A percentile compares a stretch with the other conserved stretches of the same genome.
phyloP scores from a whole-genome alignment of 2,888 invertebrate species.

The Hyposoter didymator region DNA sequence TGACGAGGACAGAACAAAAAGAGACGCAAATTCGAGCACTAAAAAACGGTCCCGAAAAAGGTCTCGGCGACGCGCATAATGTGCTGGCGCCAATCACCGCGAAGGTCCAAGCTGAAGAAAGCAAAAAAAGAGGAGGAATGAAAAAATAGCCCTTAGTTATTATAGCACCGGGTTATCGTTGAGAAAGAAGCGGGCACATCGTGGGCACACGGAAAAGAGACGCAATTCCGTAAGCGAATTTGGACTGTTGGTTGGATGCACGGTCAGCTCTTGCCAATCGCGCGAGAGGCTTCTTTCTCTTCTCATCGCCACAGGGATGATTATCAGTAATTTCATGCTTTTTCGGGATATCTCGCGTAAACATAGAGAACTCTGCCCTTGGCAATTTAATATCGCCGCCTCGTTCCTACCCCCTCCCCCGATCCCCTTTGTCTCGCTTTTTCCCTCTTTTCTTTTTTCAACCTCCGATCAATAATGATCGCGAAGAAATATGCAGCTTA shows the following conservation, averaged over 20 bases:
- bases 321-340: conserved; percentile 83
- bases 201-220: conserved; percentile 37
- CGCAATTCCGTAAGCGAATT: conserved; percentile 56
- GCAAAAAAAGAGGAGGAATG: conserved; percentile 12
- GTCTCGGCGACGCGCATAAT: conserved; percentile 66
- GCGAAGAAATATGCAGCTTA: conserved; percentile 78
- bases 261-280: conserved; percentile 49
- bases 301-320: conserved; percentile 71
- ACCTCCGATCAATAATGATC: conserved; percentile 82
- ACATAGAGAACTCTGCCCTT: conserved; percentile 78
- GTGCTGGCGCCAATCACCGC: conserved; percentile 67
- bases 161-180: conserved; percentile 67
- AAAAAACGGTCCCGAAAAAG: conserved; percentile 47
- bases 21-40: conserved; percentile 52
- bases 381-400: conserved; percentile 80
- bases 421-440: neutral
- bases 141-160: conserved; percentile 60
- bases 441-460: conserved; percentile 20
- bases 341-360: conserved; percentile 81
- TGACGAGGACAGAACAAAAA: conserved; percentile 14
- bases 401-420: conserved; percentile 54
- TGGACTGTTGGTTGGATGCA: conserved; percentile 25
- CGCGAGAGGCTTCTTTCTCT: conserved; percentile 32
- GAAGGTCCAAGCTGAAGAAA: conserved; percentile 14
- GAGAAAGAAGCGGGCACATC: conserved; percentile 50